These are phyloP conservation scores for Pararge aegeria DNA, from an alignment of 1,140 invertebrate genomes.

Conservation along the genomic window DNA sequence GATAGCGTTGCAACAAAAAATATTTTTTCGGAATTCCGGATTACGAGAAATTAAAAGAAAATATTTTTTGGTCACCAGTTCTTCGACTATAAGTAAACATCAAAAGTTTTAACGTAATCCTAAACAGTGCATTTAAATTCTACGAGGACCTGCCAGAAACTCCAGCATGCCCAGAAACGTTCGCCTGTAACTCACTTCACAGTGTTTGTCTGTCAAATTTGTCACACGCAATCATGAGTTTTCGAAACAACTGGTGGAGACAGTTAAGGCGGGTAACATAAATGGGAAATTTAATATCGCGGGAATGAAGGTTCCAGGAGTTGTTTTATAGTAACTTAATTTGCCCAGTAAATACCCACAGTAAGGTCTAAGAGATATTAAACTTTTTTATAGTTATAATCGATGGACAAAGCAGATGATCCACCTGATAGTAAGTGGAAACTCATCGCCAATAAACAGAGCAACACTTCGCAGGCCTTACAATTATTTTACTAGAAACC, in stretches of 20 bases:
- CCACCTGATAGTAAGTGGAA: too few relatives aligned
- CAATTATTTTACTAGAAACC: too few relatives aligned
- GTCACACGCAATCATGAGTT: slow-evolving; percentile 6
- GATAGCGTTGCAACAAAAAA: too few relatives aligned
- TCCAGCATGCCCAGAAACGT: not conserved
- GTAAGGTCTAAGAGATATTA: too few relatives aligned
- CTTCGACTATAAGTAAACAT: not conserved
- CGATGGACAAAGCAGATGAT: too few relatives aligned
- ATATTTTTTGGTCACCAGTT: not conserved
- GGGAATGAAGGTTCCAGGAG: not conserved
- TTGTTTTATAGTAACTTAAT: too few relatives aligned
- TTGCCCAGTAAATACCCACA: too few relatives aligned
- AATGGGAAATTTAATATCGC: not conserved
- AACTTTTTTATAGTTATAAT: too few relatives aligned
- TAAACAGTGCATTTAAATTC: slow-evolving; percentile 15
- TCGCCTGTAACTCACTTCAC: not conserved
- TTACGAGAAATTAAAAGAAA: too few relatives aligned
- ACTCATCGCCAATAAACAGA: too few relatives aligned
- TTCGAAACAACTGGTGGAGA: not conserved
- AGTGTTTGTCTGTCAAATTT: slow-evolving; percentile 8
- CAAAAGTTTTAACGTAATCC: slow-evolving; percentile 9
- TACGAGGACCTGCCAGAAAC: not conserved
- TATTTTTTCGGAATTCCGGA: too few relatives aligned
- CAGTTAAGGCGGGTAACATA: not conserved
- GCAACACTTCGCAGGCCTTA: too few relatives aligned